These are phyloP conservation scores for Pseudopleuronectes americanus DNA, from an alignment of 2,797 vertebrate genomes.

Conservation along the genomic window DNA sequence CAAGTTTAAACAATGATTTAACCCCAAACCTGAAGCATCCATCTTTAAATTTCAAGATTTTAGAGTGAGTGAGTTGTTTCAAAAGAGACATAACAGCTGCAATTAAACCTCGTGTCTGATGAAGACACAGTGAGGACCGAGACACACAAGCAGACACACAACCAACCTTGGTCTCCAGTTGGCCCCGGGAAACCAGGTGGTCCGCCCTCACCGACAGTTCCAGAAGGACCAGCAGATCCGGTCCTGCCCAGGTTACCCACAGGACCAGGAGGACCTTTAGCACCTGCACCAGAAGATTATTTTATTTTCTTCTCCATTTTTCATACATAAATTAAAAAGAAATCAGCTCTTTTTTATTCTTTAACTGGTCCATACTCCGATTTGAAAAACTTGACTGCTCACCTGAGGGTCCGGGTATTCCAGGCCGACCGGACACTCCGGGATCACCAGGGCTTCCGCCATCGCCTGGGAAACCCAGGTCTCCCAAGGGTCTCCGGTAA, in stretches of 20 bases:
- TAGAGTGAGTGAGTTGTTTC: too few species aligned
- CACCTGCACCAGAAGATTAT: conserved; percentile 48
- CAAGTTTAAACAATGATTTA: too few species aligned
- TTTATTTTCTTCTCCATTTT: background rate
- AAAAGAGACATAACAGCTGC: too few species aligned
- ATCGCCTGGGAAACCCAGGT: conserved; percentile 52
- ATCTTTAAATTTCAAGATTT: too few species aligned
- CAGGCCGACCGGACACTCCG: conserved; percentile 62
- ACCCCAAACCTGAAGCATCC: too few species aligned
- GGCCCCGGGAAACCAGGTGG: conserved; percentile 85
- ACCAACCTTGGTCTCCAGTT: conserved; percentile 82
- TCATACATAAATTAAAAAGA: too few species aligned
- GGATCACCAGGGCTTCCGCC: conserved; percentile 1
- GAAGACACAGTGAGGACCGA: background rate
- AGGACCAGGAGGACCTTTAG: conserved; percentile 64
- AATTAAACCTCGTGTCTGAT: too few species aligned
- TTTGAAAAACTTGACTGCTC: conserved; percentile 11
- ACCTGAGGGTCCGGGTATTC: conserved; percentile 66
- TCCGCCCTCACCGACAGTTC: conserved; percentile 77
- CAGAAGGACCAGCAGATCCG: conserved; percentile 63
- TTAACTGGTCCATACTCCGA: background rate
- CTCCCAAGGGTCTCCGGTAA: background rate
- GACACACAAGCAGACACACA: background rate
- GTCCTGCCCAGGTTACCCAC: conserved; percentile 71
- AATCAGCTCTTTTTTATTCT: background rate